Percentiles rank a stretch among this genome's conserved stretches.
These are phyloP conservation scores for Myrmecophaga tridactyla DNA, from an alignment of 2,113 vertebrate genomes.

Conservation along the genomic window DNA sequence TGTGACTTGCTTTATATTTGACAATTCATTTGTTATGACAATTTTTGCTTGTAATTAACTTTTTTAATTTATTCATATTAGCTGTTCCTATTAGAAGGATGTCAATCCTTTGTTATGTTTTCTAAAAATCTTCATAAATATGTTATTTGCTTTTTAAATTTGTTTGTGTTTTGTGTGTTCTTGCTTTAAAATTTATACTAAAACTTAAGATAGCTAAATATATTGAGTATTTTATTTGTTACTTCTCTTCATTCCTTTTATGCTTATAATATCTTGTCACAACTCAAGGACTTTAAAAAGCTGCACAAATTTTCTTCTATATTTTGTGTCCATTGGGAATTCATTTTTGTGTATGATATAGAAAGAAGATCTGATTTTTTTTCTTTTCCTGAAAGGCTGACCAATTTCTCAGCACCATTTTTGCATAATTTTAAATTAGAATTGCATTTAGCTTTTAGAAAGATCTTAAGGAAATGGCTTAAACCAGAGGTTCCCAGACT, in stretches of 20 bases:
- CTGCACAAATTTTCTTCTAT: neutral
- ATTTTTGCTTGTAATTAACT: neutral
- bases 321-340: no score
- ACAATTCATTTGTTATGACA: neutral
- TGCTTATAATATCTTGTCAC: neutral
- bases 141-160: neutral
- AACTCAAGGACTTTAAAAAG: neutral
- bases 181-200: neutral
- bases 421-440: no score
- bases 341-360: no score
- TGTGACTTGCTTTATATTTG: neutral
- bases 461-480: no score
- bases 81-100: neutral
- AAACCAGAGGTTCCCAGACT: no score
- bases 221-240: neutral
- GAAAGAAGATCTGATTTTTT: neutral
- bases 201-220: neutral
- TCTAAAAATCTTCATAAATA: no score
- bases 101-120: neutral
- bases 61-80: neutral
- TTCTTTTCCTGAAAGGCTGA: no score
- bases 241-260: neutral
- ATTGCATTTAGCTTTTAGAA: no score
- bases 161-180: neutral
- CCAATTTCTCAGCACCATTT: no score